These are phyloP conservation scores for Porites australiensis DNA, from an alignment of 64 coral and sea anemone genomes.

Conservation along the genomic window DNA sequence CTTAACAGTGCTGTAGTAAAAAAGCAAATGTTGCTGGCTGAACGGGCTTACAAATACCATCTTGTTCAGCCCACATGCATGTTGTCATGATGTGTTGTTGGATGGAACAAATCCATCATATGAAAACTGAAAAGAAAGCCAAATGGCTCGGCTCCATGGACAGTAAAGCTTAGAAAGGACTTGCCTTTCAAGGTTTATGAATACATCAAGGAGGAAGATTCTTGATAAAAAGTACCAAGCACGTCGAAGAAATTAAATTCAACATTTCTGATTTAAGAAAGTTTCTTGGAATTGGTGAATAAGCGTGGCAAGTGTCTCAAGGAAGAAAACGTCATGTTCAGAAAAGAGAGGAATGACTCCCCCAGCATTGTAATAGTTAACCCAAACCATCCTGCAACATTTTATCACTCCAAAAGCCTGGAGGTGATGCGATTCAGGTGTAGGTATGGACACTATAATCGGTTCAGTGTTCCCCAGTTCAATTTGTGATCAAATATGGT, in stretches of 20 bases:
- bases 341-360: constrained; percentile 47
- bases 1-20: no score
- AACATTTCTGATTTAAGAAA: constrained; percentile 16
- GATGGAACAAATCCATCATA: constrained; percentile 9
- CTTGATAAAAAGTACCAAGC: neutral
- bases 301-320: constrained; percentile 25
- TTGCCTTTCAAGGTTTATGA: constrained; percentile 14
- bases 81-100: neutral
- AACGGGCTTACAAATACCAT: constrained; percentile 38
- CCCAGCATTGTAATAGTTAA: constrained; percentile 51
- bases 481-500: constrained; percentile 21
- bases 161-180: constrained; percentile 3
- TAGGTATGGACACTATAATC: constrained; percentile 62
- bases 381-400: constrained; percentile 26
- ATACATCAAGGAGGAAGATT: constrained; percentile 14
- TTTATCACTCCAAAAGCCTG: constrained; percentile 44
- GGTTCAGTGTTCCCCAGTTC: constrained; percentile 30
- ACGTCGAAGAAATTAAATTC: constrained; percentile 9
- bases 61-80: constrained; percentile 40
- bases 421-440: constrained; percentile 4
- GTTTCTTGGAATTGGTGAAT: constrained; percentile 45
- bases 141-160: constrained; percentile 24
- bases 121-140: constrained; percentile 34
- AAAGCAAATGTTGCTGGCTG: no score
- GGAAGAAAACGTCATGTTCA: constrained; percentile 13